Percentiles rank a stretch among this genome's conserved stretches.
Evolutionary conservation across 2,797 vertebrate species (phyloP).

Genomic region (Lepilemur ruficaudatus): DNA sequence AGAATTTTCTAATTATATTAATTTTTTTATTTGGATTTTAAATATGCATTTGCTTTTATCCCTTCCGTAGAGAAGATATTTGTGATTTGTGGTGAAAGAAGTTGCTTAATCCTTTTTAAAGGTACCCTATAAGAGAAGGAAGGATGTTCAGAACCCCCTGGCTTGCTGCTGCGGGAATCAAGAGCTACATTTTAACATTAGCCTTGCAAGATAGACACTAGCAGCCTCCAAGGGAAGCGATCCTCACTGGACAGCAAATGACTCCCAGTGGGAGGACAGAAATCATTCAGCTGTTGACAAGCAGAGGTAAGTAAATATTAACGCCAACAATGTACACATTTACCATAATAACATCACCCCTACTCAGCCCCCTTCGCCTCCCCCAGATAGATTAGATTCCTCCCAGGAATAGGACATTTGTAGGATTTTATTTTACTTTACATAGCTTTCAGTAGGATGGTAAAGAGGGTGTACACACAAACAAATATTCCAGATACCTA

Average conservation of each 20-base stretch:
- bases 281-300: conserved; percentile 12
- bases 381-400: not conserved
- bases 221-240: not conserved
- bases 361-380: not conserved
- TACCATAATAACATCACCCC: not conserved
- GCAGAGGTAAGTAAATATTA: conserved; percentile 26
- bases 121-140: not conserved
- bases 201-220: conserved; percentile 17
- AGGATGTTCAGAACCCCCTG: not conserved
- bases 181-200: not conserved
- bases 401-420: not conserved
- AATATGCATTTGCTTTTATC: not conserved
- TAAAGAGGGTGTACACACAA: not conserved
- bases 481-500: not conserved
- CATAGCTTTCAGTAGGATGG: not conserved
- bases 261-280: not conserved
- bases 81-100: conserved; percentile 2
- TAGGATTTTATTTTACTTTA: not conserved
- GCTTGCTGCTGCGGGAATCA: not conserved
- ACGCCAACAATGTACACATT: not conserved
- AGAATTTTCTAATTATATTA: not conserved
- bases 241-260: not conserved
- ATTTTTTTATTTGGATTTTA: not conserved
- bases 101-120: not conserved
- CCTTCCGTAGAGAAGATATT: not conserved